These are phyloP conservation scores for Oxyura jamaicensis DNA, from an alignment of 2,113 vertebrate species.

Conservation along the genomic window DNA sequence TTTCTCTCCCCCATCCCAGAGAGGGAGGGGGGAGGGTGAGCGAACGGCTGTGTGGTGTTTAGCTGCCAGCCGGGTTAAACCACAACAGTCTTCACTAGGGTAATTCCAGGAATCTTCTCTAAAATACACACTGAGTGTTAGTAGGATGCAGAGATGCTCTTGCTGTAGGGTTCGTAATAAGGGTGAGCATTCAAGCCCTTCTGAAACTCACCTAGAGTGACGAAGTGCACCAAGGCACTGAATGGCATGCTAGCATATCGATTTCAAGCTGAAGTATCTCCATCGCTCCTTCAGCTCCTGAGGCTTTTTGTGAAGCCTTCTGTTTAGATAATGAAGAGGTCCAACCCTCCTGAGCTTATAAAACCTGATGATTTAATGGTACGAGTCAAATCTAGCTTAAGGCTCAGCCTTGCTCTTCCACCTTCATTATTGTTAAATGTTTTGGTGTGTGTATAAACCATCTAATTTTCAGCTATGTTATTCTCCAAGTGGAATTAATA, in stretches of 20 bases:
- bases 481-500: neutral
- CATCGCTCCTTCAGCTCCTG: neutral
- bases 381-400: neutral
- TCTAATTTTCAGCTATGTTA: neutral
- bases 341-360: neutral
- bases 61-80: too few relatives aligned
- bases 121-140: neutral
- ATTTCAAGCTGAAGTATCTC: neutral
- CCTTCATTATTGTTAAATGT: neutral
- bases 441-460: neutral
- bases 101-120: neutral
- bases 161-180: neutral
- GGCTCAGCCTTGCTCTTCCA: neutral
- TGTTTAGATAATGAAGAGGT: neutral
- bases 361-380: neutral
- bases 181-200: neutral
- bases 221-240: neutral
- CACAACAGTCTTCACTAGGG: rapidly evolving
- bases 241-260: neutral
- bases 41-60: too few relatives aligned
- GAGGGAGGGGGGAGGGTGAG: too few relatives aligned
- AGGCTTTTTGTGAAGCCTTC: neutral
- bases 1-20: too few relatives aligned
- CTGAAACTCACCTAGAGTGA: neutral
- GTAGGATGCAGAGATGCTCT: neutral